Base-by-base conservation (phyloP, 30 jellyfish, hydroid and myxozoan genomes). In the Phacellophora camtschatica region DNA sequence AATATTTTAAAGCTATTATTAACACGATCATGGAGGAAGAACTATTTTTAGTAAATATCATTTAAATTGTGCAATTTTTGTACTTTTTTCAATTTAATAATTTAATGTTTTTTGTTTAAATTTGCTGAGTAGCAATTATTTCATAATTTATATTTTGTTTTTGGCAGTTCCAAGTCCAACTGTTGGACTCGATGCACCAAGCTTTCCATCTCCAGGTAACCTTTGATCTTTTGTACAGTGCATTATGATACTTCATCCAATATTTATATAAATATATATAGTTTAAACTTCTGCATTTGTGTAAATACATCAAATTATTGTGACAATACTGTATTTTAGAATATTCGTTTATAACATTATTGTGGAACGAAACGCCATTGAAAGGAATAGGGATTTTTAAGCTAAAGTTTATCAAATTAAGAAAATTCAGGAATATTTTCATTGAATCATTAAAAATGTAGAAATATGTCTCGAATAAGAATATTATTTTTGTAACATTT, bases 121-220 rank as follows among this genome's bases (percentile, higher is more conserved):
- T n/a, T n/a, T n/a, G n/a, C n/a, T n/a, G n/a, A n/a, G n/a, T n/a
- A n/a, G n/a, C n/a, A n/a, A n/a, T n/a, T n/a, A n/a, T n/a, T n/a
- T n/a, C n/a, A n/a, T n/a, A n/a, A n/a, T n/a, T n/a, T 36, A 2
- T 34, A 11, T 19, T 32, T 50, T 32, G 29, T 25, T 31, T 2
- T 20, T 63, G 65, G 22, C 77, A 80, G 91, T 80, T 33, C 91
- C 91, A 65, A 80, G 91, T 41, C 91, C 91, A 7, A 64, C 91
- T 1, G 91, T 67, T 53, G 91, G 69, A 0, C 4, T 10, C n/a
- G 84, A 53, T 11, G 84, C 77, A 2, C 91, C 91, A 0, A 8
- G 8, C 9, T 80, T 80, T 30, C 91, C 91, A 19, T 63, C 91
- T 5, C 91, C 91, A 13, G 83, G 88, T 77, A 77, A 13, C 4